Evolutionary conservation across 2,113 vertebrate species (phyloP).

Genomic region (Eublepharis macularius): DNA sequence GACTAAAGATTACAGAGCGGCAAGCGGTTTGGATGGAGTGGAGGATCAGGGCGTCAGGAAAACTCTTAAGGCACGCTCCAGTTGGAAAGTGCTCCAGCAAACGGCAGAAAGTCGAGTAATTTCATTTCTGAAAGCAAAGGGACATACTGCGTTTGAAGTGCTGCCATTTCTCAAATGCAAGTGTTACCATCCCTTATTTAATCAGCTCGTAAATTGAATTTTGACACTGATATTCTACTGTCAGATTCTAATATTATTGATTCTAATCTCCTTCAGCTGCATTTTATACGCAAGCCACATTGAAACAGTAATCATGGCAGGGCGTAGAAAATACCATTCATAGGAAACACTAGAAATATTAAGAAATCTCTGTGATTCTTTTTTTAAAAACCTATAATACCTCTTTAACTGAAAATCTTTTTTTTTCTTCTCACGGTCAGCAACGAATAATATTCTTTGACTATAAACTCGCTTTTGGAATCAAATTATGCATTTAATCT

Average conservation of each 20-base stretch:
- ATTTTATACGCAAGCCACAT: not conserved
- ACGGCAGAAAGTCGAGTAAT: slow-evolving; percentile 51
- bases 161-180: slow-evolving; percentile 68
- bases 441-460: slow-evolving; percentile 9
- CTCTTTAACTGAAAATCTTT: slow-evolving; percentile 38
- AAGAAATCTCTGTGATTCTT: slow-evolving; percentile 31
- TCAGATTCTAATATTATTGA: slow-evolving; percentile 53
- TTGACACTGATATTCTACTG: slow-evolving; percentile 61
- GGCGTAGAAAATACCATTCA: not conserved
- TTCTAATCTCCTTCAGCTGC: slow-evolving; percentile 62
- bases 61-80: slow-evolving; percentile 14
- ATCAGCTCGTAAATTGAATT: slow-evolving; percentile 62
- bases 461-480: slow-evolving; percentile 4
- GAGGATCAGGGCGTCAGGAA: slow-evolving; percentile 56
- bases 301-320: slow-evolving; percentile 15
- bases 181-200: slow-evolving; percentile 62
- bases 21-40: slow-evolving; percentile 50
- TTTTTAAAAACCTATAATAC: slow-evolving; percentile 46
- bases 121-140: slow-evolving; percentile 56
- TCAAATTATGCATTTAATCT: slow-evolving; percentile 8
- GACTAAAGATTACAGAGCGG: slow-evolving; percentile 45
- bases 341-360: slow-evolving; percentile 32
- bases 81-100: slow-evolving; percentile 43
- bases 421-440: slow-evolving; percentile 7
- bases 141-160: slow-evolving; percentile 58